These are phyloP conservation scores for Panthera leo DNA, from an alignment of 2,113 vertebrate genomes.

Conservation along the genomic window DNA sequence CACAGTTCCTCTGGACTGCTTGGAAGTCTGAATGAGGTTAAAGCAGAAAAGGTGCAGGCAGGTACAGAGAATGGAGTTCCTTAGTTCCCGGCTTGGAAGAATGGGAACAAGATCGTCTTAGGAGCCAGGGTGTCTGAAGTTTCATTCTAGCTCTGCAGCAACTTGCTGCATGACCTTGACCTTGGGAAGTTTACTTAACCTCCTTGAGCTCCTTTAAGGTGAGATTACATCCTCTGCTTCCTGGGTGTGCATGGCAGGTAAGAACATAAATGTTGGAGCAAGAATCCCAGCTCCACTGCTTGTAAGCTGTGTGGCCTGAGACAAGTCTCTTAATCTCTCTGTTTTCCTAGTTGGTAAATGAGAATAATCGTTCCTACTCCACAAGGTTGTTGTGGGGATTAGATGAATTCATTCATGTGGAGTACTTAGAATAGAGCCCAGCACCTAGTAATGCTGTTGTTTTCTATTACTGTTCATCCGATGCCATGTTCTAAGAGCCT, in stretches of 20 bases:
- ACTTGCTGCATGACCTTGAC: not conserved
- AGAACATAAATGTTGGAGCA: not conserved
- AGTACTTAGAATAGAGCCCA: not conserved
- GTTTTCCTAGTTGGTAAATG: not conserved
- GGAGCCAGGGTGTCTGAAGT: not conserved
- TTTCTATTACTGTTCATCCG: no score
- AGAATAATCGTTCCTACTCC: not conserved
- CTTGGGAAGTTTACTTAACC: not conserved
- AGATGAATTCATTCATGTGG: not conserved
- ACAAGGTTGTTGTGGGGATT: not conserved
- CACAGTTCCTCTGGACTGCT: not conserved
- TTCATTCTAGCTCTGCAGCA: not conserved
- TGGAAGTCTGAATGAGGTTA: not conserved
- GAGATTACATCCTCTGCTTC: not conserved
- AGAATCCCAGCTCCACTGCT: not conserved
- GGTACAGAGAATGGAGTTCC: not conserved
- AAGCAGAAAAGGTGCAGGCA: not conserved
- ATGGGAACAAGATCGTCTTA: not conserved
- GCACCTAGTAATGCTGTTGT: not conserved
- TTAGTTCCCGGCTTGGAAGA: not conserved
- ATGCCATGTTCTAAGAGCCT: not conserved
- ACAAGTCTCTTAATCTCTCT: not conserved
- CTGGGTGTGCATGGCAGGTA: not conserved
- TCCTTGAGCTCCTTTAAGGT: not conserved
- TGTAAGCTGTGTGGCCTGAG: not conserved